A percentile compares a stretch with the other conserved stretches of the same genome.
These are phyloP conservation scores for Plecotus auritus DNA, from an alignment of 2,113 vertebrate species.

Conservation along the genomic window DNA sequence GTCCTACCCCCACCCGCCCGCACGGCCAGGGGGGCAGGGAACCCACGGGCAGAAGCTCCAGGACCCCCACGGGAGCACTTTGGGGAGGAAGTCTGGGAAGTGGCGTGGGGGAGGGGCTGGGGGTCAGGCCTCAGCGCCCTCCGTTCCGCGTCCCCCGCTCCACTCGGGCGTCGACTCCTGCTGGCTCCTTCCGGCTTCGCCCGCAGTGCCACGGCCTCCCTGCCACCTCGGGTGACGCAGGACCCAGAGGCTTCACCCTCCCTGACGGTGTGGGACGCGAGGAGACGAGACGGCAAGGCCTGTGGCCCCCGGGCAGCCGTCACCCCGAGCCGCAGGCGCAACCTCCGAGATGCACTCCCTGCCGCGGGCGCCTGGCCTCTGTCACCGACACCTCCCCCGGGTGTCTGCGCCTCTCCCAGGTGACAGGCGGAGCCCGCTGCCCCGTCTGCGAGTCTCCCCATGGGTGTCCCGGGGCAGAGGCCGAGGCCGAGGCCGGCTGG, in stretches of 20 bases:
- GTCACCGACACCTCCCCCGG: not conserved
- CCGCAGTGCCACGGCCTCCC: accelerated
- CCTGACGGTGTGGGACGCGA: not conserved
- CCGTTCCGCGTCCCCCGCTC: accelerated
- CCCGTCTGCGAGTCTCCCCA: too few species aligned
- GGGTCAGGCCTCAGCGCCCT: too few species aligned
- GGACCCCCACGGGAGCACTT: accelerated
- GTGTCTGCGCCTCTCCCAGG: not conserved
- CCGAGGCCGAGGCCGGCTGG: too few species aligned
- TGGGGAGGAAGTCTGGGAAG: not conserved
- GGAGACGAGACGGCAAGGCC: not conserved
- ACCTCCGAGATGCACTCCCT: too few species aligned
- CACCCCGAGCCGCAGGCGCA: too few species aligned
- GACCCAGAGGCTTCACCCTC: constrained; percentile 15
- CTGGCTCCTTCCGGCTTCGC: accelerated
- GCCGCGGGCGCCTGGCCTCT: too few species aligned
- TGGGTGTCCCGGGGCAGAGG: not conserved
- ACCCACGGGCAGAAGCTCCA: not conserved
- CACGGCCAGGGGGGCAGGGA: too few species aligned
- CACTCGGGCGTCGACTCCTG: not conserved
- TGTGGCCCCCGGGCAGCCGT: too few species aligned
- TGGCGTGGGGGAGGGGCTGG: accelerated
- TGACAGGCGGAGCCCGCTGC: too few species aligned
- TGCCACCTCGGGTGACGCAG: not conserved
- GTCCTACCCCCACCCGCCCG: too few species aligned